Percentiles rank a stretch among this genome's conserved stretches.
These are phyloP conservation scores for Odontomyia ornata DNA, from an alignment of 2,888 invertebrate genomes.

Conservation along the genomic window DNA sequence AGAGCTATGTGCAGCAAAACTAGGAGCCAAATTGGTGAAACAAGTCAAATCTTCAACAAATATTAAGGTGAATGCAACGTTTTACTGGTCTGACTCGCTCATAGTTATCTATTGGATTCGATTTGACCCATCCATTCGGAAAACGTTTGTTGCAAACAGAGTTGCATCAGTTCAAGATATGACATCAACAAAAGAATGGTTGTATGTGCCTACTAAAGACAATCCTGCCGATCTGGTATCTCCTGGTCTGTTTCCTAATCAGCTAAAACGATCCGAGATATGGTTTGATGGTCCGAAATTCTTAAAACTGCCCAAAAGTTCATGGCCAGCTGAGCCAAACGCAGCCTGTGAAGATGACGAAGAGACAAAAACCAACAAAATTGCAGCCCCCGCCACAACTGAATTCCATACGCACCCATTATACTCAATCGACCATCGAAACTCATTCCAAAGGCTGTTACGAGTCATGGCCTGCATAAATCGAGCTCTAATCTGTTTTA, in stretches of 20 bases:
- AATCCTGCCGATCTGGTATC: slow-evolving; percentile 9
- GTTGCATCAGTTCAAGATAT: slow-evolving; percentile 43
- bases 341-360: neutral
- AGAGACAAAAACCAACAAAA: neutral
- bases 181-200: slow-evolving; percentile 40
- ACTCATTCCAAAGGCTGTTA: neutral
- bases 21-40: slow-evolving; percentile 1
- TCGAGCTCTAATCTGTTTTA: neutral
- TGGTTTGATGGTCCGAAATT: neutral
- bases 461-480: slow-evolving; percentile 10
- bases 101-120: slow-evolving; percentile 17
- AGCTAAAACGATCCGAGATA: neutral
- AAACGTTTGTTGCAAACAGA: slow-evolving; percentile 38
- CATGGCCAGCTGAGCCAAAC: neutral
- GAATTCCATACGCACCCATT: neutral
- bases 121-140: neutral
- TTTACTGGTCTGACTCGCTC: slow-evolving; percentile 21
- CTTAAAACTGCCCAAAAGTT: neutral
- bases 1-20: slow-evolving; percentile 49
- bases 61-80: neutral
- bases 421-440: neutral
- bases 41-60: neutral
- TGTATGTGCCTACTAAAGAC: slow-evolving; percentile 42
- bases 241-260: neutral
- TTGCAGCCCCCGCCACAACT: neutral